Evolutionary conservation across 1,140 invertebrate genomes (phyloP).

Genomic region (Laupala kohalensis): DNA sequence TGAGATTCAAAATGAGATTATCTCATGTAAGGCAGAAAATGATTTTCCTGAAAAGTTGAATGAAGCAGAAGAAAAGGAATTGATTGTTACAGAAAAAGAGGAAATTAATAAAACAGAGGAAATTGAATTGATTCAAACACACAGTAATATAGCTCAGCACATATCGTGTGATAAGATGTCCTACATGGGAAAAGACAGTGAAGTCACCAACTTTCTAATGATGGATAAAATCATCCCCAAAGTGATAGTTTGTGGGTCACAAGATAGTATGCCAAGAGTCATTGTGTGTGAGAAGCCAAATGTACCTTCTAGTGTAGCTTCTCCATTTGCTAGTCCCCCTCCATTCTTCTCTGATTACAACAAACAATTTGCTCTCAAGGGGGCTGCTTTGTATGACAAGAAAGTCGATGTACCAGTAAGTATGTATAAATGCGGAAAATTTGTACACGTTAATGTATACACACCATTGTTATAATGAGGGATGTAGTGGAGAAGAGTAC

Average conservation of each 20-base stretch:
- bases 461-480: too few species aligned
- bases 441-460: too few species aligned
- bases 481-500: too few species aligned
- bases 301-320: conserved; percentile 25
- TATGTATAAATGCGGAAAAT: not conserved
- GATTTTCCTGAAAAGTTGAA: not conserved
- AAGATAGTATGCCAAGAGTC: conserved; percentile 25
- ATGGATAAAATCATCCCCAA: not conserved
- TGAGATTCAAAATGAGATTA: too few species aligned
- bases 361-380: too few species aligned
- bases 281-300: conserved; percentile 28
- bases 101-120: not conserved
- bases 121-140: not conserved
- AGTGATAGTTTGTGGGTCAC: not conserved
- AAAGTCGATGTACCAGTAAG: not conserved
- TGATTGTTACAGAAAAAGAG: not conserved
- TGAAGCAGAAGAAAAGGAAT: not conserved
- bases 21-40: too few species aligned
- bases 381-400: not conserved
- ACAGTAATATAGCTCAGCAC: not conserved
- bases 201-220: not conserved
- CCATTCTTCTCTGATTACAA: too few species aligned
- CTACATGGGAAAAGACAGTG: not conserved
- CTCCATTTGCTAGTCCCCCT: not conserved
- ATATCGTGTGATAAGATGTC: not conserved